Conservation (phyloP, 2,888 invertebrate species). For the Dysmachus trigonus region DNA sequence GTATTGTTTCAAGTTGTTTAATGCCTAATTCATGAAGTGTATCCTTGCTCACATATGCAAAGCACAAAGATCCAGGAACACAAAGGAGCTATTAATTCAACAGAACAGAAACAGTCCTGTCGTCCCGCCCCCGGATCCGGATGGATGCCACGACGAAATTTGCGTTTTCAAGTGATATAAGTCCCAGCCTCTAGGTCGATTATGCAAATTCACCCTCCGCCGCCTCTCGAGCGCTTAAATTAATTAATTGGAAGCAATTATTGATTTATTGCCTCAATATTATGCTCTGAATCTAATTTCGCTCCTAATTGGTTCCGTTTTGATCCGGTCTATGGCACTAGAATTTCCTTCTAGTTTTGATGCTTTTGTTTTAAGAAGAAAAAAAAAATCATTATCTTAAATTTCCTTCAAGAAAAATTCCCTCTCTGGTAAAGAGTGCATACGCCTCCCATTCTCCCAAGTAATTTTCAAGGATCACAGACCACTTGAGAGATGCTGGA, state of each 20-base stretch:
- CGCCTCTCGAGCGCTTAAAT: neutral
- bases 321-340: neutral
- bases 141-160: neutral
- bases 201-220: neutral
- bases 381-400: neutral
- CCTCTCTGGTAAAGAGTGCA: neutral
- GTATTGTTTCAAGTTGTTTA: conserved; percentile 12
- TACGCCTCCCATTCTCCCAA: neutral
- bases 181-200: neutral
- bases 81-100: neutral
- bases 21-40: conserved; percentile 11
- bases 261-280: neutral
- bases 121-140: neutral
- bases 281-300: neutral
- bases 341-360: neutral
- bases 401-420: neutral
- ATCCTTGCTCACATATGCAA: neutral
- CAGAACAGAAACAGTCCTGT: neutral
- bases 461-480: neutral
- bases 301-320: neutral
- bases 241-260: conserved; percentile 6
- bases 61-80: neutral
- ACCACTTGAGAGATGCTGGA: neutral
- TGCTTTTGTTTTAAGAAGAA: too few species aligned
- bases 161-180: neutral